Evolutionary conservation across 2,888 invertebrate species (phyloP).

Genomic region (Callyntrura guangdongensis): DNA sequence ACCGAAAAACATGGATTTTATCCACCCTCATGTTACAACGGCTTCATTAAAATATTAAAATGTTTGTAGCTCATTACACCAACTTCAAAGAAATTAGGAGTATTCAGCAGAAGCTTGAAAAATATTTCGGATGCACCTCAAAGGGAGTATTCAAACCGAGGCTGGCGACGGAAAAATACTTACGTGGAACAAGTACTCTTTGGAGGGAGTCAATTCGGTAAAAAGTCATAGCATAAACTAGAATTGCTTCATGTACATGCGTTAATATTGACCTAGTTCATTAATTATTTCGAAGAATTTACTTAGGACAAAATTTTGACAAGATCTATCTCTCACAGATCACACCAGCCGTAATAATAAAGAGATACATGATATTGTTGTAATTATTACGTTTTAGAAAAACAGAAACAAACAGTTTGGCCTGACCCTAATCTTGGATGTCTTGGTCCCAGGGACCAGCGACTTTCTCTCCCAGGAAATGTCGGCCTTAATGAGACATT

Average conservation of each 20-base stretch:
- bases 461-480: constrained; percentile 90
- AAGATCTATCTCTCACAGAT: background rate
- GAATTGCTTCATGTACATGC: too few species aligned
- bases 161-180: constrained; percentile 84
- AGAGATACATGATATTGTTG: constrained; percentile 2
- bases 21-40: too few species aligned
- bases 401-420: constrained; percentile 79
- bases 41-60: too few species aligned
- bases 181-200: constrained; percentile 84
- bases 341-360: too few species aligned
- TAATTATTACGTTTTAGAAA: constrained; percentile 61
- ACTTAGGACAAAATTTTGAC: background rate
- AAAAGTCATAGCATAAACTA: background rate
- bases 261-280: too few species aligned
- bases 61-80: constrained; percentile 81
- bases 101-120: constrained; percentile 76
- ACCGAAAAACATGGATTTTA: too few species aligned
- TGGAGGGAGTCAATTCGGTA: constrained; percentile 82
- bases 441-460: constrained; percentile 89
- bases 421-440: constrained; percentile 89
- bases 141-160: constrained; percentile 82
- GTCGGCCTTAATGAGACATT: constrained; percentile 88
- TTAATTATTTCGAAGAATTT: background rate
- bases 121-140: constrained; percentile 62
- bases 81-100: constrained; percentile 78